Evolutionary conservation across 2,113 vertebrate genomes (phyloP), one percentile per base, ranked within the genome.

Genomic region (Dipodomys stephensi): DNA sequence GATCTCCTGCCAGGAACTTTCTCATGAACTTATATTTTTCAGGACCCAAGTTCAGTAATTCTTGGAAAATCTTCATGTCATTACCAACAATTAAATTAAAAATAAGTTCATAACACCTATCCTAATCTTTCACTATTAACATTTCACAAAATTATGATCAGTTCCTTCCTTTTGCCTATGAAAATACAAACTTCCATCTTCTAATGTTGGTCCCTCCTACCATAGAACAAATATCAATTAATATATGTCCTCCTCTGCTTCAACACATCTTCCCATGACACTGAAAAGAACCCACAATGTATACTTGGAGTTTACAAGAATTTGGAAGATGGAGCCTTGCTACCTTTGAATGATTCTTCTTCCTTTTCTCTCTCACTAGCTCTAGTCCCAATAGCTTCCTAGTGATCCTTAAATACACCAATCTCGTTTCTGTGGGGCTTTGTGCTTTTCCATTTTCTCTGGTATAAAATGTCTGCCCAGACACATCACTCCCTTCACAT

Each of bases 261-360:
- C 4, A 11, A 23, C 9, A 35, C 15, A 53, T 53, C 49, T 53
- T 89, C 18, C 30, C 3, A 79, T 18, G 6, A 60, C 28, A 46
- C 8, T 25, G 35, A 64, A 71, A 88, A 72, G 49, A 80, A 85
- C 81, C 28, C 1, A 9, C 20, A 69, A 65, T 49, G 62, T 28
- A 6, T 10, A 12, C 1, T 22, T 11, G 39, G 53, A 71, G 4
- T 60, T 23, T n/a, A 18, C 2, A 46, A 92, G 71, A 64, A 53
- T 11, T 12, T 25, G 11, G 8, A 71, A 3, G 6, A 39, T 1
- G 35, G 25, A 28, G 1, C 7, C 32, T 0, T 27, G 18, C 7
- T 44, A 15, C 18, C 22, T 46, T 30, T 35, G 60, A 62, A 5
- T 19, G 30, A 22, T 1, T 76, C 28, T 73, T 28, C 25, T 18